Conservation (phyloP, 2,797 vertebrate species). For the Schizopygopsis malacanthus region DNA sequence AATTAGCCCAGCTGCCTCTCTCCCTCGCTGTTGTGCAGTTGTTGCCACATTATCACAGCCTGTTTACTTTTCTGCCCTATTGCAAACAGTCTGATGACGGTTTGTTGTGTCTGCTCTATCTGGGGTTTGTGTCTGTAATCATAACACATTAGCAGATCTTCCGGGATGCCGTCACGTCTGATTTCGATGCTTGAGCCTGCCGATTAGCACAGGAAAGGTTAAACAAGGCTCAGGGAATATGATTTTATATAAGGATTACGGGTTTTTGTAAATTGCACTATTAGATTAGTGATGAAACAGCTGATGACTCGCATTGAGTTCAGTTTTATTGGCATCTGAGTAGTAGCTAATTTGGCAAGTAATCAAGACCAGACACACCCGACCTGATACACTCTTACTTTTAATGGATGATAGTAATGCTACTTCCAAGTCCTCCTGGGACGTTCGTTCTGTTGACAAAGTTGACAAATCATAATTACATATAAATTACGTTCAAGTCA, state of each 20-base stretch:
- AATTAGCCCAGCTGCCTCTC: conserved; percentile 39
- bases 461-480: too few species aligned
- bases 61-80: conserved; percentile 73
- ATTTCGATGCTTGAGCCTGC: background rate
- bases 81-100: conserved; percentile 76
- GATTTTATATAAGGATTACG: conserved; percentile 29
- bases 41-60: conserved; percentile 70
- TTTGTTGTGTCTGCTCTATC: conserved; percentile 49
- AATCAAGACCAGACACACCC: background rate
- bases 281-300: background rate
- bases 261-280: conserved; percentile 3
- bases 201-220: conserved; percentile 22
- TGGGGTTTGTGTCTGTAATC: conserved; percentile 35
- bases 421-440: too few species aligned
- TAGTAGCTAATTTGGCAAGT: background rate
- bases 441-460: too few species aligned
- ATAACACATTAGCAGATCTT: conserved; percentile 51
- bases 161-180: conserved; percentile 23
- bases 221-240: conserved; percentile 7
- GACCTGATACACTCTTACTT: background rate
- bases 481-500: too few species aligned
- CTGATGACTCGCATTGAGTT: background rate
- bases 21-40: conserved; percentile 21
- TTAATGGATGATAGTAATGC: background rate
- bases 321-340: background rate